Evolutionary conservation across 2,797 vertebrate species (phyloP), one percentile per base, ranked within the genome.

Genomic region (Poeciliopsis infans): DNA sequence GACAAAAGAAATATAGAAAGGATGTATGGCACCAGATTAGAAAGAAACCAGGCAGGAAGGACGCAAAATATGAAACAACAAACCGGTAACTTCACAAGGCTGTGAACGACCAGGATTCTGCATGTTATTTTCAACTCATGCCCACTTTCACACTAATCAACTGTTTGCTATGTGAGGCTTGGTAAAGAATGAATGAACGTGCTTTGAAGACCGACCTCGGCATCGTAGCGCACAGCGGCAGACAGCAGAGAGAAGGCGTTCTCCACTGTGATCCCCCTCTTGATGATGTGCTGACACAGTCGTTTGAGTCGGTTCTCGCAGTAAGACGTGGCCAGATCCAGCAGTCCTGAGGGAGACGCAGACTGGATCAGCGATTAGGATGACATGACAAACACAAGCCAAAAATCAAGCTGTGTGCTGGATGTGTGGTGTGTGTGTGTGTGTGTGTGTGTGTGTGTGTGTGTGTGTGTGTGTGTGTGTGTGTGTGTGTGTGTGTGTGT

Each of bases 211-310:
- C 88, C 72, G 64, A 99, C 98, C 98, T 99, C 97, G 49, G 98
- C 98, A 43, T 99, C 98, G 0, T 99, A 99, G 93, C 97, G 96
- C 91, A 99, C 97, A 8, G 98, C 98, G 23, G 98, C 98, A 77
- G 98, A 97, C 77, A 99, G 96, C 87, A 99, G 91, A 0, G 97
- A 97, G 92, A 99, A 99, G 25, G 98, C 98, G n/a, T 99, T 99
- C 68, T 98, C 98, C 68, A 98, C 96, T 0, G 96, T 97, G 92
- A 99, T 99, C 70, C 98, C 98, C 68, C 97, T 95, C 94, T 99
- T 99, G 91, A 99, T 99, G 47, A 99, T 97, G 81, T 98, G 97
- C 75, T 99, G 98, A 91, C 98, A 99, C 23, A 99, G 93, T 49
- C 97, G 96, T 91, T 99, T 99, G 90, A 99, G 94, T 76, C 96